Base-by-base conservation (phyloP, 2,888 invertebrate genomes). In the Caenorhabditis auriculariae region DNA sequence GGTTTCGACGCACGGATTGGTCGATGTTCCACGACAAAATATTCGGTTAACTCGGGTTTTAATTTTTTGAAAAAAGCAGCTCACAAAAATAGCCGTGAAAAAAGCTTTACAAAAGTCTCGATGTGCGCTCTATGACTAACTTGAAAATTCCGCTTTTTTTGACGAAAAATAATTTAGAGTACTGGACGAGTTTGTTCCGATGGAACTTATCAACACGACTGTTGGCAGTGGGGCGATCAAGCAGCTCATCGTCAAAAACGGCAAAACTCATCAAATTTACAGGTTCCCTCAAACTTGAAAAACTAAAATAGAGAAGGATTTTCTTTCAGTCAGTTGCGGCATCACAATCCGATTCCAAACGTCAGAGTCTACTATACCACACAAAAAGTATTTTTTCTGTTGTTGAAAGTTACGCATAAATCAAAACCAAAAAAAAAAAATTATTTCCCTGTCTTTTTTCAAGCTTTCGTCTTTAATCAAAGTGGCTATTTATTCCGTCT, bases 161-260 rank as follows among this genome's bases (percentile, higher is more conserved):
- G n/a, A n/a, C n/a, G n/a, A n/a, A n/a, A n/a, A n/a, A n/a, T n/a
- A n/a, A 21, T 29, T 56, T 32, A 66, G 71, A 50, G 50, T 65
- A 1, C 32, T 75, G 23, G 75, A 75, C 26, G 72, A 75, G 32
- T 70, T 60, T 46, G 29, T 75, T 9, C 66, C 70, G n/a, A 73
- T 73, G 69, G 66, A 70, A 37, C 42, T 69, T 35, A 48, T 73
- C 35, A 62, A 70, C 15, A 66, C 49, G 12, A 75, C 72, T 2
- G 46, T 73, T 7, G 72, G 73, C 9, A 58, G 59, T 32, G 75
- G 75, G n/a, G 69, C 75, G 1, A 50, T 69, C 7, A 70, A 69
- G 50, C 75, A 75, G 24, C 38, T 75, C 7, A 38, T 62, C 12
- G 63, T 68, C 5, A 64, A 62, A 43, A 60, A 64, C 9, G 73